A percentile compares a stretch with the other conserved stretches of the same genome.
Evolutionary conservation across 2,888 invertebrate species (phyloP).

Genomic region (Conistra vaccinii): DNA sequence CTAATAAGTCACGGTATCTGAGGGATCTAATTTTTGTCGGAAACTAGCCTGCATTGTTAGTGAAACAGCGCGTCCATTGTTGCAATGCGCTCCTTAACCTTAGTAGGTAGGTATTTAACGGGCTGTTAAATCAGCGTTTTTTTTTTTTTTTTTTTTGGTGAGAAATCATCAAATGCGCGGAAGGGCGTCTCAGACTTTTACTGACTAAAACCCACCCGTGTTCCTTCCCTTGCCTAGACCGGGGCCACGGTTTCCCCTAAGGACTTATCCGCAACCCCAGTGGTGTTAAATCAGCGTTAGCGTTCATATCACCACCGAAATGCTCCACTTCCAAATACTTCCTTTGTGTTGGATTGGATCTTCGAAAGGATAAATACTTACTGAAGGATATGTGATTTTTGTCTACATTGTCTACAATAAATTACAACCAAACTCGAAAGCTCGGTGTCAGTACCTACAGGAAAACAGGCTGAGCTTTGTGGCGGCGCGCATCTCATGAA

Average conservation of each 20-base stretch:
- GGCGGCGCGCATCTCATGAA: slow-evolving; percentile 21
- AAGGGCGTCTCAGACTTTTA: too few relatives aligned
- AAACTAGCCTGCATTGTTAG: slow-evolving; percentile 31
- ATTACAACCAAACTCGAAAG: slow-evolving; percentile 13
- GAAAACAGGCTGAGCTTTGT: slow-evolving; percentile 30
- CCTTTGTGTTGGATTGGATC: not conserved
- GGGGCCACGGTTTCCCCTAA: too few relatives aligned
- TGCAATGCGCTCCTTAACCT: slow-evolving; percentile 1
- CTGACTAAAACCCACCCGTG: too few relatives aligned
- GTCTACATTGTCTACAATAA: not conserved
- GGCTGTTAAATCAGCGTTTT: not conserved
- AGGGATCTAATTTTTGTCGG: slow-evolving; percentile 28
- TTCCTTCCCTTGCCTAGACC: too few relatives aligned
- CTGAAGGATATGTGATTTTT: not conserved
- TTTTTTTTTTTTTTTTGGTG: too few relatives aligned
- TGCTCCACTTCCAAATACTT: not conserved
- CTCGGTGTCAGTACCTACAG: slow-evolving; percentile 1
- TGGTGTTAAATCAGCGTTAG: too few relatives aligned
- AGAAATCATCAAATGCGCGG: too few relatives aligned
- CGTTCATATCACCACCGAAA: not conserved
- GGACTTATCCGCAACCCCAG: too few relatives aligned
- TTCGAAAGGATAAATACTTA: not conserved
- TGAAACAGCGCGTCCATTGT: slow-evolving; percentile 13
- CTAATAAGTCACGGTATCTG: slow-evolving; percentile 31
- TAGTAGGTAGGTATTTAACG: not conserved